Conservation (phyloP, 2,797 vertebrate genomes). For the Scolopax rusticola region DNA sequence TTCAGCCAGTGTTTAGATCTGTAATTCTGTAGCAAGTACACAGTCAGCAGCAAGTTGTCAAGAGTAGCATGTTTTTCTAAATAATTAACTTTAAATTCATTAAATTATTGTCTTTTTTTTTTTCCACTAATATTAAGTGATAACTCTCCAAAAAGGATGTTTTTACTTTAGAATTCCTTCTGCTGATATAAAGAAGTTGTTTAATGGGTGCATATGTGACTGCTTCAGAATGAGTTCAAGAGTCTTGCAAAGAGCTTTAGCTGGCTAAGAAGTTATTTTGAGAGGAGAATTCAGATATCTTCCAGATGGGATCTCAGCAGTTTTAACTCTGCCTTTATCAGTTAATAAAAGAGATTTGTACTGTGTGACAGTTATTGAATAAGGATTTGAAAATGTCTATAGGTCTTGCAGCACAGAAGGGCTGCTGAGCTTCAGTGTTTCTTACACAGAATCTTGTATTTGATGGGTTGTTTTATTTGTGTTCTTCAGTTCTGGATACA, state of each 20-base stretch:
- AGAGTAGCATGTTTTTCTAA: neutral
- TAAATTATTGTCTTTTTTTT: neutral
- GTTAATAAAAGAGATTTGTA: constrained; percentile 14
- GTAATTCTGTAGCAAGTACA: neutral
- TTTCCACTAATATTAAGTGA: neutral
- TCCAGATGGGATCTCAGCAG: neutral
- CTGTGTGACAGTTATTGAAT: neutral
- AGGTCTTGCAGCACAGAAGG: neutral
- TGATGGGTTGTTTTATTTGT: neutral
- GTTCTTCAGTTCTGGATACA: neutral
- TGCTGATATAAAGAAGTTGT: neutral
- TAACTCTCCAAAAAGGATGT: neutral
- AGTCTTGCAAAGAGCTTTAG: neutral
- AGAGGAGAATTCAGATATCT: neutral
- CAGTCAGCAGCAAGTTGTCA: neutral
- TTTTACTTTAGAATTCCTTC: neutral
- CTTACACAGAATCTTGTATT: neutral
- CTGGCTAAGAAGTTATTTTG: neutral
- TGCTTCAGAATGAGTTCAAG: neutral
- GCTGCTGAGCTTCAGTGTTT: neutral
- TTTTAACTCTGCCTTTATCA: neutral
- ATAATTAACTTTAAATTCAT: neutral
- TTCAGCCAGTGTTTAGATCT: neutral
- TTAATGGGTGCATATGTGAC: neutral
- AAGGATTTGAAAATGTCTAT: neutral